Evolutionary conservation across 2,888 invertebrate species (phyloP).

Genomic region (Taenaris catops): DNA sequence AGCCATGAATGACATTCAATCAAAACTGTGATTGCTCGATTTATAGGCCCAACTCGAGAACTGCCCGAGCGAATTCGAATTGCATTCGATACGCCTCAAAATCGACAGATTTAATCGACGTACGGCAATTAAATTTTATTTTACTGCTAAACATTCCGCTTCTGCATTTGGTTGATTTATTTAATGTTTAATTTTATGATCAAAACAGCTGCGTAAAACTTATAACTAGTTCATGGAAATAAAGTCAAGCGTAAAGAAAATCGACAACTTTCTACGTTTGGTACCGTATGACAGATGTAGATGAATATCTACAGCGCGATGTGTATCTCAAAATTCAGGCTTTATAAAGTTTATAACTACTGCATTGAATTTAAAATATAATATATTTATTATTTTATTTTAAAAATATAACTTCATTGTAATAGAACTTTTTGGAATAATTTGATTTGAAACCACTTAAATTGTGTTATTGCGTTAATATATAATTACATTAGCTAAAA

Average conservation of each 20-base stretch:
- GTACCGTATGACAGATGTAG: too few species aligned
- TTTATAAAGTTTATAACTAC: too few species aligned
- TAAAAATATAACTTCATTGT: too few species aligned
- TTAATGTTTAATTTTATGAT: slow-evolving; percentile 22
- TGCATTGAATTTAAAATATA: too few species aligned
- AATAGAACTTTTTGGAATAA: too few species aligned
- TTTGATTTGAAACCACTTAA: too few species aligned
- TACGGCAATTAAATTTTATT: slow-evolving; percentile 33
- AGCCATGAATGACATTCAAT: slow-evolving; percentile 62
- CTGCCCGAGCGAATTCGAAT: slow-evolving; percentile 34
- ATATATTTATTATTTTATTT: too few species aligned
- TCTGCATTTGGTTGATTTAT: slow-evolving; percentile 24
- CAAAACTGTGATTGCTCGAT: slow-evolving; percentile 51
- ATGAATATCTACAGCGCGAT: too few species aligned
- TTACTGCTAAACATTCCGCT: slow-evolving; percentile 25
- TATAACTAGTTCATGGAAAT: slow-evolving; percentile 18
- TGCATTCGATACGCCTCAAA: slow-evolving; percentile 26
- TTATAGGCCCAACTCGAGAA: slow-evolving; percentile 35
- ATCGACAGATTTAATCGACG: slow-evolving; percentile 26
- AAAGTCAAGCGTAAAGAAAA: slow-evolving; percentile 6
- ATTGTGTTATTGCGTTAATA: too few species aligned
- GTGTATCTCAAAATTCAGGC: too few species aligned
- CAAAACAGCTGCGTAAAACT: slow-evolving; percentile 17
- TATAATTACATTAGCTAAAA: too few species aligned
- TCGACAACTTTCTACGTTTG: too few species aligned